A percentile compares a stretch with the other conserved stretches of the same genome.
These are phyloP conservation scores for Cosmopolites sordidus DNA, from an alignment of 2,888 invertebrate species.

Conservation along the genomic window DNA sequence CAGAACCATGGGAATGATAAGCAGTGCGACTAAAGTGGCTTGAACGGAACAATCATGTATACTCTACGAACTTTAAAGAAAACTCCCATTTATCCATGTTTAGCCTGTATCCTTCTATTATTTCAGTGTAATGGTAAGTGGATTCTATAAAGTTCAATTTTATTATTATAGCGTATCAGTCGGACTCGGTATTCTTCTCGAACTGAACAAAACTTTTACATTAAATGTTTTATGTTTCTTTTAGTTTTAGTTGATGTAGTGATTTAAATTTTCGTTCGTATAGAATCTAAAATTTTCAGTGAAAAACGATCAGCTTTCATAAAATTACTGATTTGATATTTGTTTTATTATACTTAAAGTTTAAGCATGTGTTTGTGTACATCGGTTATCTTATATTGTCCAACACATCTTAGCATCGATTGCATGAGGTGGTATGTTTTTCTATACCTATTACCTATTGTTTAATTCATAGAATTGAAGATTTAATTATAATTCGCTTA, in stretches of 20 bases:
- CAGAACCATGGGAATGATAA: slow-evolving; percentile 46
- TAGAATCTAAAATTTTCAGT: neutral
- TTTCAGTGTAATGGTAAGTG: slow-evolving; percentile 40
- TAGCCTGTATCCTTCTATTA: slow-evolving; percentile 40
- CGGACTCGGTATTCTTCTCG: slow-evolving; percentile 10
- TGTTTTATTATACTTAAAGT: too few relatives aligned
- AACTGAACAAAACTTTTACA: slow-evolving; percentile 18
- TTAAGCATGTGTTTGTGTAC: too few relatives aligned
- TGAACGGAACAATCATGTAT: slow-evolving; percentile 46
- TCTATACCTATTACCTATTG: too few relatives aligned
- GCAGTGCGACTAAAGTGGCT: slow-evolving; percentile 45
- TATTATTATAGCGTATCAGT: slow-evolving; percentile 20
- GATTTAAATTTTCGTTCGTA: slow-evolving; percentile 1
- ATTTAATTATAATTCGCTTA: too few relatives aligned
- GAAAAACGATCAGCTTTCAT: too few relatives aligned
- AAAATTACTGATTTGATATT: too few relatives aligned
- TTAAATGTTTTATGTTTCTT: slow-evolving; percentile 16
- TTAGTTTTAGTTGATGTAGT: slow-evolving; percentile 1
- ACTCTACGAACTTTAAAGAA: slow-evolving; percentile 38
- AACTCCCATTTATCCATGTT: slow-evolving; percentile 38
- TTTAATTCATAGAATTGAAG: too few relatives aligned
- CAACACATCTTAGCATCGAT: too few relatives aligned
- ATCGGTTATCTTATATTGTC: too few relatives aligned
- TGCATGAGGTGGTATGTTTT: too few relatives aligned
- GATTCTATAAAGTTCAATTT: slow-evolving; percentile 13